phyloP scores from a whole-genome alignment of 1,140 invertebrate species.

The Ooceraea biroi region DNA sequence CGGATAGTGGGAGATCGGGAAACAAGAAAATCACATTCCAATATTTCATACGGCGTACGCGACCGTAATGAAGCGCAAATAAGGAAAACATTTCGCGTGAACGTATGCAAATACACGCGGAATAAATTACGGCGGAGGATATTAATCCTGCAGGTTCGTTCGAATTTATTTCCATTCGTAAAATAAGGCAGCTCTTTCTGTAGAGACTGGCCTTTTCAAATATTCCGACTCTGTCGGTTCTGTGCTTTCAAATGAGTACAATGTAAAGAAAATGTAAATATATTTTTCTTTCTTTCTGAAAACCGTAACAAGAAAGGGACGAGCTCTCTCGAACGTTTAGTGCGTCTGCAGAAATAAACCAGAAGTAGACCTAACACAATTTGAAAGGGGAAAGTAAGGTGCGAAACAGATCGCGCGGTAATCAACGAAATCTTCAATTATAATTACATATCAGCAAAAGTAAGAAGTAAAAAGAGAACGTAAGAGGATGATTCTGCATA shows the following conservation, averaged over 20 bases:
- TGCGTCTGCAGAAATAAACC: neutral
- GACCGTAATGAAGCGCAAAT: neutral
- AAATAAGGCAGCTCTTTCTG: neutral
- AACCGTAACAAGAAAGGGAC: neutral
- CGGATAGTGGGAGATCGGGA: neutral
- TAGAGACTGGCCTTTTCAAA: neutral
- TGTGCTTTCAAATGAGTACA: neutral
- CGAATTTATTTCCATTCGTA: neutral
- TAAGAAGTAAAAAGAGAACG: neutral
- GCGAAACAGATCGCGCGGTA: neutral
- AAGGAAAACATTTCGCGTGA: neutral
- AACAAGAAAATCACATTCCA: neutral
- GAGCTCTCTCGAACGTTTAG: neutral
- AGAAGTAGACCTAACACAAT: neutral
- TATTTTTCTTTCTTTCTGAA: no score
- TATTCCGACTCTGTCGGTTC: neutral
- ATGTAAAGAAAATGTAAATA: slow-evolving; percentile 1
- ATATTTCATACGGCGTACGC: neutral
- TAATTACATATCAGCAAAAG: neutral
- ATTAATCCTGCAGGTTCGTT: neutral
- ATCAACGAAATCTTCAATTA: slow-evolving; percentile 8
- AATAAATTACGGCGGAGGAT: neutral
- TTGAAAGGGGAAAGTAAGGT: neutral
- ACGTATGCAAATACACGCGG: neutral
- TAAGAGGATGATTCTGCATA: neutral